Conservation (phyloP, 2,113 vertebrate genomes). For the Canis aureus region DNA sequence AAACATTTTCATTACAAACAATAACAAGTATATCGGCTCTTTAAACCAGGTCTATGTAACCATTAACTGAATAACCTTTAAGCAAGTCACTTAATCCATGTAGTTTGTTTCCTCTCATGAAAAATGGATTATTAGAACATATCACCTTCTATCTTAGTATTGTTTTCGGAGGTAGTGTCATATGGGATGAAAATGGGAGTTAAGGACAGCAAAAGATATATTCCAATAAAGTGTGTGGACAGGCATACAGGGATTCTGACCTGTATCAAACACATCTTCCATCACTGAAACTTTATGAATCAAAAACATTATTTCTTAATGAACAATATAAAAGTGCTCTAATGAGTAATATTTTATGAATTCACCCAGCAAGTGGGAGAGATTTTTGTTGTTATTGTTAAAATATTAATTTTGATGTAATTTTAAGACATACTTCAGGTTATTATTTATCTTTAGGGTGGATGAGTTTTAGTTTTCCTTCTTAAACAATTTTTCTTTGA, state of each 20-base stretch:
- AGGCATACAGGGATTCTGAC: neutral
- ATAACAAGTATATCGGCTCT: neutral
- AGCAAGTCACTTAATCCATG: constrained; percentile 14
- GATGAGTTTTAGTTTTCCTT: neutral
- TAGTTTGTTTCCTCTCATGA: neutral
- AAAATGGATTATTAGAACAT: neutral
- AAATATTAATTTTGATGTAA: neutral
- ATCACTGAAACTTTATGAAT: neutral
- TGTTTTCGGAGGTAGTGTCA: neutral
- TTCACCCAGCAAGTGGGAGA: neutral
- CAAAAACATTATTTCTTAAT: constrained; percentile 31
- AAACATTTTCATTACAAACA: constrained; percentile 58
- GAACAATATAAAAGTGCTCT: neutral
- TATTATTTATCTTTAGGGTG: neutral
- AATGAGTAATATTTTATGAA: neutral
- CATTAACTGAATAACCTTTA: constrained; percentile 9
- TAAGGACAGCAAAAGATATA: neutral
- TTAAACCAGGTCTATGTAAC: constrained; percentile 31
- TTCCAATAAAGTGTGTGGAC: neutral
- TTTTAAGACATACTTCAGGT: neutral
- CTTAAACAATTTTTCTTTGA: neutral
- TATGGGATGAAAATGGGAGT: neutral
- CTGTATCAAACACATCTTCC: neutral
- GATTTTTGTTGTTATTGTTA: constrained; percentile 35
- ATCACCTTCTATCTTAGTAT: neutral